phyloP scores from a whole-genome alignment of 2,888 invertebrate genomes.

The Leucoma salicis region DNA sequence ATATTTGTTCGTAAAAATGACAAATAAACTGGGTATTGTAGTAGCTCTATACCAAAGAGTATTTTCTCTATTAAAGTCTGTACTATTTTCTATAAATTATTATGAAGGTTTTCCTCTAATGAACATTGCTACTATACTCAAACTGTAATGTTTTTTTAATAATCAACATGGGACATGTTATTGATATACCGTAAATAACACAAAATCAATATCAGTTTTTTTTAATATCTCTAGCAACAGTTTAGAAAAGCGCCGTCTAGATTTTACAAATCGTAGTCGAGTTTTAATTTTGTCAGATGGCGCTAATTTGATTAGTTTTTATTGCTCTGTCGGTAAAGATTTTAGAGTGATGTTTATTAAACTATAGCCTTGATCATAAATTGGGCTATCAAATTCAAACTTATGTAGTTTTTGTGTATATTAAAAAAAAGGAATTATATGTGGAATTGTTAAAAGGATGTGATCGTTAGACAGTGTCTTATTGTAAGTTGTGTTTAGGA shows the following conservation, averaged over 20 bases:
- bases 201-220: too few relatives aligned
- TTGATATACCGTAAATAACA: too few relatives aligned
- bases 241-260: too few relatives aligned
- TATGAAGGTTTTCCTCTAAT: too few relatives aligned
- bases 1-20: background rate
- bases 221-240: too few relatives aligned
- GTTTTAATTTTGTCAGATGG: too few relatives aligned
- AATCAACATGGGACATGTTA: conserved; percentile 4
- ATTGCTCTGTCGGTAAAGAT: too few relatives aligned
- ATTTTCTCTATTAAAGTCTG: conserved; percentile 19
- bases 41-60: conserved; percentile 30
- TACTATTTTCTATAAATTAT: conserved; percentile 2
- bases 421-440: background rate
- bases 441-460: conserved; percentile 28
- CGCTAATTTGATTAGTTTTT: too few relatives aligned
- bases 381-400: background rate
- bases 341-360: background rate
- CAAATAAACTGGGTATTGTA: too few relatives aligned
- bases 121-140: conserved; percentile 4
- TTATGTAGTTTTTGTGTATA: background rate
- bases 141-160: conserved; percentile 1
- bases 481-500: conserved; percentile 35
- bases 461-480: conserved; percentile 57
- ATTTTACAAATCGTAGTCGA: too few relatives aligned
- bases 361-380: background rate